Conservation (phyloP, 2,797 vertebrate species). For the Anguilla marmorata region DNA sequence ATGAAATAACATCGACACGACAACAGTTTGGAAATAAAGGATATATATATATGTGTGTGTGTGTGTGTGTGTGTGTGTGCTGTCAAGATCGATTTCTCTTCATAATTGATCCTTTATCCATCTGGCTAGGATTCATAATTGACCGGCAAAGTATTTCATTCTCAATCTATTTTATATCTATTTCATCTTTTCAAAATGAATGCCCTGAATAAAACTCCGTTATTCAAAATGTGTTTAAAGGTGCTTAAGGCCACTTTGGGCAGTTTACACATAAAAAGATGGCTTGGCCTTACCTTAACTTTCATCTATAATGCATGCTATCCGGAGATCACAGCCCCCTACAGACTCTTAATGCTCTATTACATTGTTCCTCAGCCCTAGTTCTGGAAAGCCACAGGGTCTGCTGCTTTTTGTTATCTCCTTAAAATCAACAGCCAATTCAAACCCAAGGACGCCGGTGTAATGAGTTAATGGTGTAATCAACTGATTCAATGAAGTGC, state of each 20-base stretch:
- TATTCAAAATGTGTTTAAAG: background rate
- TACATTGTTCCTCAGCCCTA: constrained; percentile 1
- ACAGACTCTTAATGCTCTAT: background rate
- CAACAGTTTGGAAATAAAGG: too few species aligned
- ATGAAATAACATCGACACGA: too few species aligned
- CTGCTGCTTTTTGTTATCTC: background rate
- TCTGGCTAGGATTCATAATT: background rate
- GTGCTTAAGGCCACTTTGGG: background rate
- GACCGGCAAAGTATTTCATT: background rate
- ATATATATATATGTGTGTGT: too few species aligned
- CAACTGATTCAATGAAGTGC: background rate
- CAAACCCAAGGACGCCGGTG: background rate
- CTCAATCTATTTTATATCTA: background rate
- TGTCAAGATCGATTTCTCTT: too few species aligned
- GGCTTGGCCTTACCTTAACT: constrained; percentile 1
- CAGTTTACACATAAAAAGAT: constrained; percentile 5
- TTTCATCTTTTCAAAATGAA: constrained; percentile 4
- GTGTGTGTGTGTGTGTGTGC: too few species aligned
- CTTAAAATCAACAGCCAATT: background rate
- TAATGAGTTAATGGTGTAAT: background rate
- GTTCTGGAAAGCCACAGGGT: constrained; percentile 1
- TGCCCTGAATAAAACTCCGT: background rate
- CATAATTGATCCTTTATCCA: background rate
- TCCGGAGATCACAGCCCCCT: background rate
- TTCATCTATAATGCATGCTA: constrained; percentile 8